phyloP scores from a whole-genome alignment of 2,888 invertebrate species.

The Zele albiditarsus region DNA sequence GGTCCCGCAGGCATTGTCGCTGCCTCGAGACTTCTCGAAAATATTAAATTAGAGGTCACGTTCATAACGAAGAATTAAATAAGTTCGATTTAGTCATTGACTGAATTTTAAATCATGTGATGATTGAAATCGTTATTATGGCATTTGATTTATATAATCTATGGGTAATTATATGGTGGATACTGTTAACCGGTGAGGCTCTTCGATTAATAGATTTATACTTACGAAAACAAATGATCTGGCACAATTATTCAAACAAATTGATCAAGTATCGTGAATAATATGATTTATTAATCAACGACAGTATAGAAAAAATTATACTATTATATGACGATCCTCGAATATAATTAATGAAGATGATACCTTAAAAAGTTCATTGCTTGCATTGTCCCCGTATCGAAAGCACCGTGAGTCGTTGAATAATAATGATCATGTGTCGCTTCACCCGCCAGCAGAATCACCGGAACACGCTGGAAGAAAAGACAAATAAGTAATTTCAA shows the following conservation, averaged over 20 bases:
- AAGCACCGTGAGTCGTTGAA: conserved; percentile 82
- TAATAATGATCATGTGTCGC: conserved; percentile 77
- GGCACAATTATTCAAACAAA: too few species aligned
- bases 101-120: too few species aligned
- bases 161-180: conserved; percentile 57
- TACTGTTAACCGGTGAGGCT: conserved; percentile 63
- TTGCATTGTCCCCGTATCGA: conserved; percentile 76
- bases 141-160: neutral
- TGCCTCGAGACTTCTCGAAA: conserved; percentile 72
- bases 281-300: neutral
- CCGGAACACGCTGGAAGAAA: conserved; percentile 69
- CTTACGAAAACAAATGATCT: too few species aligned
- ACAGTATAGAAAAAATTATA: neutral
- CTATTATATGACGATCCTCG: neutral
- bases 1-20: conserved; percentile 76
- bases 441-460: conserved; percentile 79
- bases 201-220: too few species aligned
- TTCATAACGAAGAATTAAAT: conserved; percentile 71
- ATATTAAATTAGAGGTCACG: conserved; percentile 73
- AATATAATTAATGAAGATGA: conserved; percentile 40
- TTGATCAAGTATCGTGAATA: neutral
- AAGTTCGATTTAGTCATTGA: conserved; percentile 42
- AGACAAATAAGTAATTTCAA: neutral
- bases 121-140: neutral
- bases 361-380: conserved; percentile 71